Percentiles rank a stretch among this genome's conserved stretches.
These are phyloP conservation scores for Cephus runcator DNA, from an alignment of 2,888 invertebrate genomes.

Conservation along the genomic window DNA sequence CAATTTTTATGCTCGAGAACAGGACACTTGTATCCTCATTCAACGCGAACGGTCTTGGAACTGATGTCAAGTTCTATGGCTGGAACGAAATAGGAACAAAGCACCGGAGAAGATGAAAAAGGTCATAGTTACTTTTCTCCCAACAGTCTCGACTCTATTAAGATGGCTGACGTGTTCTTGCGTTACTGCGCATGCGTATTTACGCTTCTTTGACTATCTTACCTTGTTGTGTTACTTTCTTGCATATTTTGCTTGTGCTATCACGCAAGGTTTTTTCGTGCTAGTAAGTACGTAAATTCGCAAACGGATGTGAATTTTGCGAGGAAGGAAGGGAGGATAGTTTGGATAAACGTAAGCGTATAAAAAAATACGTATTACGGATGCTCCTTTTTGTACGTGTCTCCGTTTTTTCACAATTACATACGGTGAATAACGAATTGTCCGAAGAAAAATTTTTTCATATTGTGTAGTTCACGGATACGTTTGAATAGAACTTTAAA, in stretches of 20 bases:
- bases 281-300: background rate
- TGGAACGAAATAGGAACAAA: background rate
- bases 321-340: background rate
- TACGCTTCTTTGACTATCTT: background rate
- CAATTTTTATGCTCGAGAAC: background rate
- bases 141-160: background rate
- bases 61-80: background rate
- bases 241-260: background rate
- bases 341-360: background rate
- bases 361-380: background rate
- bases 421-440: background rate
- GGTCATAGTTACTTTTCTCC: background rate
- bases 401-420: background rate
- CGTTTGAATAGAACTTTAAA: background rate
- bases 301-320: background rate
- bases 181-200: background rate
- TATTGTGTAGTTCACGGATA: background rate
- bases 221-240: background rate
- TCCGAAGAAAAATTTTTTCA: background rate
- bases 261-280: background rate
- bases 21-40: background rate
- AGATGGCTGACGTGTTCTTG: background rate
- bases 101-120: background rate
- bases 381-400: background rate
- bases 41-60: background rate